These are phyloP conservation scores for Drosophila equinoxialis DNA, from an alignment of 1,140 invertebrate genomes.

Conservation along the genomic window DNA sequence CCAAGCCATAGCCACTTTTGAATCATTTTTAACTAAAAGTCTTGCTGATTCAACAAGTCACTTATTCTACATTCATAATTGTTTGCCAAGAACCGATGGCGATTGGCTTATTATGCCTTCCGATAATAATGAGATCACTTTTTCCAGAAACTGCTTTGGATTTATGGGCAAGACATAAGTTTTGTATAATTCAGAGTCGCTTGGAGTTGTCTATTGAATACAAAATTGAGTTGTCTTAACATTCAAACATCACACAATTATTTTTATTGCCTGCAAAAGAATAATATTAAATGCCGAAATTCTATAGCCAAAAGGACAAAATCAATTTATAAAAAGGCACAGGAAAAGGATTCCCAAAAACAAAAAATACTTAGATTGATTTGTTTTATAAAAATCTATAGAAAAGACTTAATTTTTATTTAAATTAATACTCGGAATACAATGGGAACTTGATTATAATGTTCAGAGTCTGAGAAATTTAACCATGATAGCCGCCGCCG, in stretches of 20 bases:
- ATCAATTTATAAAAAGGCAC: no score
- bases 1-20: no score
- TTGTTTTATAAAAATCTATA: constrained; percentile 10
- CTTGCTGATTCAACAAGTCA: no score
- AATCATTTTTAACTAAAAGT: no score
- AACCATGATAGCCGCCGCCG: constrained; percentile 50
- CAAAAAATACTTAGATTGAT: not conserved
- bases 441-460: not conserved
- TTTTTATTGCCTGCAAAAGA: no score
- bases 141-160: not conserved
- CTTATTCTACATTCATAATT: no score
- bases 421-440: constrained; percentile 10
- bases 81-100: no score
- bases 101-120: no score
- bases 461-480: not conserved
- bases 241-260: no score
- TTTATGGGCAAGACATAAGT: not conserved
- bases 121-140: not conserved
- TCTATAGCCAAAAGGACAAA: no score
- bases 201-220: not conserved
- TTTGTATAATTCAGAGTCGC: not conserved
- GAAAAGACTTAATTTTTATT: constrained; percentile 11
- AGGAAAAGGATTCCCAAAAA: not conserved
- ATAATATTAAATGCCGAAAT: no score
- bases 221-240: not conserved